phyloP scores from a whole-genome alignment of 2,888 invertebrate species.

The Alentia gelatinosa region DNA sequence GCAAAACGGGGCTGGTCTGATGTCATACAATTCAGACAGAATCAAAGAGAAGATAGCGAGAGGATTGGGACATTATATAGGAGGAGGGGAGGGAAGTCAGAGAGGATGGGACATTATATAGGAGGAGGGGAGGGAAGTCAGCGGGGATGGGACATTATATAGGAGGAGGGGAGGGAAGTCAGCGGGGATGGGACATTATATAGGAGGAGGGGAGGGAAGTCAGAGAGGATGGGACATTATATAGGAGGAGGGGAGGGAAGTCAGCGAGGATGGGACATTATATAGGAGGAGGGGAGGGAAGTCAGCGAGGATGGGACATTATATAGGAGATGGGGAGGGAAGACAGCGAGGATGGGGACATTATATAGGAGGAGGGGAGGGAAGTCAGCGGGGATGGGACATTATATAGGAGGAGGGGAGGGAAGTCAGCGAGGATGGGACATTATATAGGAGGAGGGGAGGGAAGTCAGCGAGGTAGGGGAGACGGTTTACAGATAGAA shows the following conservation, averaged over 20 bases:
- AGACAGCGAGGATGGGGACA: not conserved
- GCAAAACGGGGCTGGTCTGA: too few relatives aligned
- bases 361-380: conserved; percentile 26
- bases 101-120: too few relatives aligned
- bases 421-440: not conserved
- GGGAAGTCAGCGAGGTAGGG: not conserved
- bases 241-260: not conserved
- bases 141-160: not conserved
- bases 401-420: too few relatives aligned
- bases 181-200: too few relatives aligned
- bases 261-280: too few relatives aligned
- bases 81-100: not conserved
- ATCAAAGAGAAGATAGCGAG: too few relatives aligned
- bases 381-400: too few relatives aligned
- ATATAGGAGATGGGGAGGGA: too few relatives aligned
- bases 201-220: not conserved
- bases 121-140: not conserved
- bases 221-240: not conserved
- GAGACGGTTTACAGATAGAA: too few relatives aligned
- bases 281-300: not conserved
- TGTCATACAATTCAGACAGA: too few relatives aligned
- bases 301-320: not conserved
- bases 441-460: too few relatives aligned
- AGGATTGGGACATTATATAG: not conserved
- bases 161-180: too few relatives aligned